Conservation (phyloP, 23 tunicate genomes). For the Corella eumyota region DNA sequence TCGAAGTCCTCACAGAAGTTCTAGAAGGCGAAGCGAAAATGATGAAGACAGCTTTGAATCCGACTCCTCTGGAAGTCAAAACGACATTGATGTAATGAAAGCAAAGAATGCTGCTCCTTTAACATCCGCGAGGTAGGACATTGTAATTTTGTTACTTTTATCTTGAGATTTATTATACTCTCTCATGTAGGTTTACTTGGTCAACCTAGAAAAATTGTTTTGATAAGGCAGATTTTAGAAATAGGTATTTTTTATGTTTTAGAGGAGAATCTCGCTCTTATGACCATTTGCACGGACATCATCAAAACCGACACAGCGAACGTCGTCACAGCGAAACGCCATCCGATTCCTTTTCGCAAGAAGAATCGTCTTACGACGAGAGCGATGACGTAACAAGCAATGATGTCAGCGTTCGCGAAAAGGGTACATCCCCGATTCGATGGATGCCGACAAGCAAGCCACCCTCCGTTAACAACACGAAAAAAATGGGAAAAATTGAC, state of each 20-base stretch:
- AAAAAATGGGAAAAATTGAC: conserved; percentile 29
- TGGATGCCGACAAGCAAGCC: conserved; percentile 35
- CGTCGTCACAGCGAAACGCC: no score
- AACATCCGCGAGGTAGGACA: neutral
- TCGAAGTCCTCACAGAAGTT: conserved; percentile 3
- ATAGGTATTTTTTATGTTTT: no score
- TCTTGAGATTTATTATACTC: no score
- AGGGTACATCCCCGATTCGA: conserved; percentile 81
- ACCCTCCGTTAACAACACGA: neutral
- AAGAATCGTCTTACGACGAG: neutral
- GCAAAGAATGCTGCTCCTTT: neutral
- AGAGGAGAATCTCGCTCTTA: no score
- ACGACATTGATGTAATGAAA: neutral
- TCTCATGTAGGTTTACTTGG: no score
- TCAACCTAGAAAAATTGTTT: no score
- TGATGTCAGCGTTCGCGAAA: conserved; percentile 6
- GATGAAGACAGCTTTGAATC: no score
- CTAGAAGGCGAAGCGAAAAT: neutral
- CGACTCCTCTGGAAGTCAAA: conserved; percentile 4
- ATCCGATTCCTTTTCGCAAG: neutral
- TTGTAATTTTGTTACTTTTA: no score
- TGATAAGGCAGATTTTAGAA: no score
- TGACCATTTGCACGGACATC: no score
- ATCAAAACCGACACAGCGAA: no score
- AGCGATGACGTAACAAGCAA: conserved; percentile 14